Evolutionary conservation across 2,797 vertebrate species (phyloP).

Genomic region (Coilia nasus): DNA sequence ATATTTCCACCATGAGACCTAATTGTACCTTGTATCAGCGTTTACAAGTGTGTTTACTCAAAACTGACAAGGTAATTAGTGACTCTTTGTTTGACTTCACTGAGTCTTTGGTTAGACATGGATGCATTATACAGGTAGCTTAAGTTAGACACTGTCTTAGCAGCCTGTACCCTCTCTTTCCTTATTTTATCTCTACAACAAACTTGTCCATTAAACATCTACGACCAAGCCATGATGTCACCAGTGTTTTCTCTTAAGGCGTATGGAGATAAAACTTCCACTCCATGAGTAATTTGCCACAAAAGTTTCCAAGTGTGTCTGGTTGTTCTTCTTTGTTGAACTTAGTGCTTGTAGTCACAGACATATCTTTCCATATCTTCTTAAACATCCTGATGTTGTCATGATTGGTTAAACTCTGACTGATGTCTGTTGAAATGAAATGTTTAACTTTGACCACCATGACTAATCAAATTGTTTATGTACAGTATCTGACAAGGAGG

Average conservation of each 20-base stretch:
- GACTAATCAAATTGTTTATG: slow-evolving; percentile 9
- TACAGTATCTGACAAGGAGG: background rate
- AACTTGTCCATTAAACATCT: background rate
- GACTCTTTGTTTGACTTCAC: too few relatives aligned
- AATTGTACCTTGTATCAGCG: too few relatives aligned
- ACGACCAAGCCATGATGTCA: background rate
- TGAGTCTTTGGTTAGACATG: too few relatives aligned
- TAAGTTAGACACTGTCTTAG: background rate
- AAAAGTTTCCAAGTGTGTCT: background rate
- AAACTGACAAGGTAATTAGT: too few relatives aligned
- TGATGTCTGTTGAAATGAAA: background rate
- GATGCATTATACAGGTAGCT: too few relatives aligned
- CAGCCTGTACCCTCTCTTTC: background rate
- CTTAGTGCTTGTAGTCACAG: background rate
- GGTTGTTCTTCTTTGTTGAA: background rate
- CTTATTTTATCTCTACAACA: background rate
- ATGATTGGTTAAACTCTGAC: background rate
- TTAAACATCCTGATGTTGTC: background rate
- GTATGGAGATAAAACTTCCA: background rate
- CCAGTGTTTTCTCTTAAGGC: background rate
- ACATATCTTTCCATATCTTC: background rate
- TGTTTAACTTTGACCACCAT: background rate
- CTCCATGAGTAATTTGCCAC: background rate
- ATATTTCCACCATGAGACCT: too few relatives aligned
- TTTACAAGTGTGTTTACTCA: too few relatives aligned